phyloP scores from a whole-genome alignment of 2,113 vertebrate genomes.

The Petromus typicus region DNA sequence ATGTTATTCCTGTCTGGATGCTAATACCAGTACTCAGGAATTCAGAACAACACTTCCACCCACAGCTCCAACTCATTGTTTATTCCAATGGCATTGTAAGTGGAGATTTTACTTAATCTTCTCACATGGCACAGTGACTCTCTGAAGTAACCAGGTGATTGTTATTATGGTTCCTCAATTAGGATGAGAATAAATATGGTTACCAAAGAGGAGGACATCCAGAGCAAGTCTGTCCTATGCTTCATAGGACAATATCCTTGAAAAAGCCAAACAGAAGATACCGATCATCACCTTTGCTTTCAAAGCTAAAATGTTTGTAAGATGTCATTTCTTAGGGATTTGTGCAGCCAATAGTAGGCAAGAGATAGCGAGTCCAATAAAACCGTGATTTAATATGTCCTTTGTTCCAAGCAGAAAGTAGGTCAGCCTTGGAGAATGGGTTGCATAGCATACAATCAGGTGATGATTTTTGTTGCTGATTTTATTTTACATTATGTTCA shows the following conservation, averaged over 20 bases:
- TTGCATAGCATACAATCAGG: background rate
- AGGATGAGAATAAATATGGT: background rate
- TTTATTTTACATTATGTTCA: background rate
- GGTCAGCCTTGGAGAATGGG: background rate
- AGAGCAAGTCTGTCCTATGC: background rate
- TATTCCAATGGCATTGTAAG: background rate
- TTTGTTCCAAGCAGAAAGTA: background rate
- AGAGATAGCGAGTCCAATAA: background rate
- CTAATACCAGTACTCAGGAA: background rate
- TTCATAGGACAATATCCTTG: background rate
- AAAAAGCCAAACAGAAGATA: background rate
- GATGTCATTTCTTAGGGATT: background rate
- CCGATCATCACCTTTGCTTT: background rate
- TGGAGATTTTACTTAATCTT: background rate
- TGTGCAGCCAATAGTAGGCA: background rate
- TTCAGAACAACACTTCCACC: background rate
- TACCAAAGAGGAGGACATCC: background rate
- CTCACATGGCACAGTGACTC: background rate
- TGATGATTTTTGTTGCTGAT: background rate
- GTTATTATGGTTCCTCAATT: background rate
- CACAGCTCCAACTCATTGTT: background rate
- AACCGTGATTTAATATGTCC: background rate
- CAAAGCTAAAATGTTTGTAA: background rate
- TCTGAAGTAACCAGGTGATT: background rate
- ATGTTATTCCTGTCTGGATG: background rate